These are phyloP conservation scores for Poeciliopsis turrubarensis DNA, from an alignment of 2,113 vertebrate genomes.

Conservation along the genomic window DNA sequence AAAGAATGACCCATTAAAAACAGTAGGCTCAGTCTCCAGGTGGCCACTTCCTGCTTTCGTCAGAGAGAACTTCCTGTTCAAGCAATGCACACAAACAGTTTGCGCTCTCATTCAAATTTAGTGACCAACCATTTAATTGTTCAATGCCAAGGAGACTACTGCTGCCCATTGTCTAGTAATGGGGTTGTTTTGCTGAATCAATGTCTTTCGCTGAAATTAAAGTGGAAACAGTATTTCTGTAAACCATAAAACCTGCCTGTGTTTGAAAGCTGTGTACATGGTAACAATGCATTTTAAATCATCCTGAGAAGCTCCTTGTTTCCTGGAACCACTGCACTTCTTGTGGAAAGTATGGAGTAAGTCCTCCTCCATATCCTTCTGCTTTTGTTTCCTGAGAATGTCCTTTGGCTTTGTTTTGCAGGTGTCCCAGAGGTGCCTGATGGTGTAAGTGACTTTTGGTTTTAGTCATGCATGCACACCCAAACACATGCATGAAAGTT, in stretches of 20 bases:
- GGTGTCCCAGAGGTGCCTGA: constrained; percentile 63
- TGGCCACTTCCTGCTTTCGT: constrained; percentile 74
- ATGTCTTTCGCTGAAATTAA: constrained; percentile 36
- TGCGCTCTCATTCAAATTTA: constrained; percentile 49
- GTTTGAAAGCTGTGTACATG: background rate
- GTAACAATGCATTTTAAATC: background rate
- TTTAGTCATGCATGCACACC: background rate
- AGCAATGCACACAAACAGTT: constrained; percentile 56
- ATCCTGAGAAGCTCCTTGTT: constrained; percentile 24
- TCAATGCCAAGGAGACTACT: constrained; percentile 38
- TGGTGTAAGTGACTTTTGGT: constrained; percentile 64
- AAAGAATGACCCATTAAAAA: constrained; percentile 64
- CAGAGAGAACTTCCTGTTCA: constrained; percentile 72
- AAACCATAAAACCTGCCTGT: background rate
- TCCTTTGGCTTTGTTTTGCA: constrained; percentile 63
- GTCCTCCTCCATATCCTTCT: constrained; percentile 29
- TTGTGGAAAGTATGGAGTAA: constrained; percentile 13
- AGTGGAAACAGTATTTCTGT: background rate
- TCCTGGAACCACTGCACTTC: constrained; percentile 16
- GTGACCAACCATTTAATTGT: constrained; percentile 64
- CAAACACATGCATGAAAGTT: background rate
- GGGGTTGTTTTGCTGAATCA: constrained; percentile 28
- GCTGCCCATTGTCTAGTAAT: constrained; percentile 55
- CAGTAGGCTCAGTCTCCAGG: constrained; percentile 55
- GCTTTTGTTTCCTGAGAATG: constrained; percentile 49